Base-by-base conservation (phyloP, 2,113 vertebrate genomes). In the Forbesichthys papilliferus region DNA sequence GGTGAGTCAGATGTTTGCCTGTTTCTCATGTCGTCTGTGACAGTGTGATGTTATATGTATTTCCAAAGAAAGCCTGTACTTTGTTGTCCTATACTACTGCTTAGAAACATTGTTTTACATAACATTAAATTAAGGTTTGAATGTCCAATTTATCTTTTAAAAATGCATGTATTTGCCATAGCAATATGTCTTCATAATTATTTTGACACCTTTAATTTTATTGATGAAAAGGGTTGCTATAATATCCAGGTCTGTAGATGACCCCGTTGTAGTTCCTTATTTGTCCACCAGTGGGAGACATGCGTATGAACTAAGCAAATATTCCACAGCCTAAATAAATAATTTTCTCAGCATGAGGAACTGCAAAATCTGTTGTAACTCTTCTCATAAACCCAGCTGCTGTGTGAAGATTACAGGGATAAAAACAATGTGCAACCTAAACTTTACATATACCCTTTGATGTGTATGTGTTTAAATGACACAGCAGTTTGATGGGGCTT, bases 91-190 rank as follows among this genome's bases (percentile, higher is more conserved):
- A 61, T 36, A 65, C 18, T 64, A 4, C 54, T 51, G 48, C 0
- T 9, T 33, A 57, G 18, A 20, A 4, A 57, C 61, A 33, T 4
- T 6, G 11, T 5, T 68, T 69, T 61, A 16, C 14, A 42, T 16
- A 1, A 14, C n/a, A n/a, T 1, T 1, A 56, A 9, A 56, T 18
- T 5, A 65, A 9, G 74, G 54, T 74, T 77, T 69, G 9, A 61
- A n/a, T 80, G 69, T 81, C 9, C 0, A 82, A 66, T 85, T 88
- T 84, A 81, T 87, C 84, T 77, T 78, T 33, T 71, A 69, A 56
- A 63, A 87, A 77, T 76, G 75, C 69, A 74, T 27, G 8, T 1
- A 11, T 66, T 68, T 49, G 11, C 8, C 48, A 52, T 1, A 11
- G 33, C 8, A n/a, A 64, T 27, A 27, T 69, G 27, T 20, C 13